phyloP scores from a whole-genome alignment of 2,113 vertebrate species.

The Azemiops feae region DNA sequence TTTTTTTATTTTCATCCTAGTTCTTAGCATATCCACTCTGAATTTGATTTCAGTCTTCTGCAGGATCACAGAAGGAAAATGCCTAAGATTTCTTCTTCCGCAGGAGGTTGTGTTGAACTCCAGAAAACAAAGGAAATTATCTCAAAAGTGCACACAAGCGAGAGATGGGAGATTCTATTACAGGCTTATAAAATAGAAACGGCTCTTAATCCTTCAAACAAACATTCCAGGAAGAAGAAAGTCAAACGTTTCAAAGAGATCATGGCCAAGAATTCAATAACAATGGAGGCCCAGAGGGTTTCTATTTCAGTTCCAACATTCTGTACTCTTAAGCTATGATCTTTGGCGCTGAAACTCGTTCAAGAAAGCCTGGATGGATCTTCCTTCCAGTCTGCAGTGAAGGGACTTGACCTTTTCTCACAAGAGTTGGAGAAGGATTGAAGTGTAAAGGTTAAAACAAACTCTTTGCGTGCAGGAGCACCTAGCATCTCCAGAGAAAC shows the following conservation, averaged over 20 bases:
- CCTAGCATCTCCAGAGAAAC: background rate
- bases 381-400: background rate
- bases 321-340: background rate
- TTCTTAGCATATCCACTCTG: background rate
- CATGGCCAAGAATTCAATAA: background rate
- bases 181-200: background rate
- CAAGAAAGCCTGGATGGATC: background rate
- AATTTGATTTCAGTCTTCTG: background rate
- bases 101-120: background rate
- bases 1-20: background rate
- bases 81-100: background rate
- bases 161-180: background rate
- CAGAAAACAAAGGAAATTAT: background rate
- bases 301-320: background rate
- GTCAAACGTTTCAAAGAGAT: background rate
- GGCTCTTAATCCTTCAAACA: background rate
- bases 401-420: background rate
- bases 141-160: background rate
- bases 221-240: background rate
- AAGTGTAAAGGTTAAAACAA: background rate
- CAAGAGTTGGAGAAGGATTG: background rate
- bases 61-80: background rate
- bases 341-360: background rate
- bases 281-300: background rate
- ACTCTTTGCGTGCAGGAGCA: background rate